phyloP scores from a whole-genome alignment of 2,113 vertebrate genomes.

The Phyllostomus hastatus region DNA sequence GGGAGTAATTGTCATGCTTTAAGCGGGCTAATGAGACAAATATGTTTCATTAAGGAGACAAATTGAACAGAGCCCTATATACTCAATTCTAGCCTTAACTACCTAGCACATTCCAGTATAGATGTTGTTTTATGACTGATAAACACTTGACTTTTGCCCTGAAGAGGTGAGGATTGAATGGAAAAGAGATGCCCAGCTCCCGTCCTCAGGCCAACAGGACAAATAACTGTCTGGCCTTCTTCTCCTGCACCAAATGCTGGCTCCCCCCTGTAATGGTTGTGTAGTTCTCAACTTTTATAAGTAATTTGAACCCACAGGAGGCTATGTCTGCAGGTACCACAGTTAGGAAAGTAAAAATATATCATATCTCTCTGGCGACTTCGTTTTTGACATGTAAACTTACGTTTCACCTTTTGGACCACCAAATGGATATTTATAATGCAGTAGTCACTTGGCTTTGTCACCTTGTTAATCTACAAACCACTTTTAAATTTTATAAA shows the following conservation, averaged over 20 bases:
- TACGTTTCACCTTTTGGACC: neutral
- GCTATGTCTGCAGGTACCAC: neutral
- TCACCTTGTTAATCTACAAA: neutral
- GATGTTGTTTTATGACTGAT: neutral
- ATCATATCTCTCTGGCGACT: neutral
- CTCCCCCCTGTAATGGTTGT: accelerated
- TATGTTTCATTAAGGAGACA: neutral
- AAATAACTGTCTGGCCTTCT: neutral
- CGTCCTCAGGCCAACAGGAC: neutral
- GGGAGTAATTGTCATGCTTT: neutral
- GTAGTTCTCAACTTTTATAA: neutral
- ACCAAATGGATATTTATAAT: neutral
- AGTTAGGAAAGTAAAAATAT: neutral
- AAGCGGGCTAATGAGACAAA: neutral
- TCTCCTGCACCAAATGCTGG: neutral
- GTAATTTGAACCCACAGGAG: neutral
- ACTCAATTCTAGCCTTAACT: neutral
- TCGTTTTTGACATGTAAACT: neutral
- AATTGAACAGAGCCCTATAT: neutral
- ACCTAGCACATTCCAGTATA: neutral
- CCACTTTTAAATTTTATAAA: neutral
- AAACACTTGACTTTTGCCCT: neutral
- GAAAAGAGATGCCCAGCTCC: neutral
- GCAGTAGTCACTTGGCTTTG: neutral
- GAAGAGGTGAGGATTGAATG: neutral